phyloP scores from a whole-genome alignment of 2,888 invertebrate species.

The Glaucopsyche alexis region DNA sequence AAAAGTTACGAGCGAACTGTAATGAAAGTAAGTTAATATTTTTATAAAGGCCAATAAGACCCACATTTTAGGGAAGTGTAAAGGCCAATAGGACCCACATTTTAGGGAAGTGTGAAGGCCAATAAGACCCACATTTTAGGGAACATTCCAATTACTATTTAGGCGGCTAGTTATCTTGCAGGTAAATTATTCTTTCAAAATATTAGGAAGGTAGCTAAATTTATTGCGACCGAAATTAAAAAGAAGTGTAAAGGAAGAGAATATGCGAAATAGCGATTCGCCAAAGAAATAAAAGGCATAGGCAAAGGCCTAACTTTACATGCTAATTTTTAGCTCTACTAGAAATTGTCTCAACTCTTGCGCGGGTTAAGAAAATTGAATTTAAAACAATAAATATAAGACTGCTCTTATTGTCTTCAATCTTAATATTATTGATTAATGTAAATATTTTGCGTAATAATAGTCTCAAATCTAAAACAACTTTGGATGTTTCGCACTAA shows the following conservation, averaged over 20 bases:
- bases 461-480: not conserved
- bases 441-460: not conserved
- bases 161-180: not conserved
- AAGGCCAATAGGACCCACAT: too few species aligned
- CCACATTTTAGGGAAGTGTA: too few species aligned
- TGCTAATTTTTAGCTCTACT: too few species aligned
- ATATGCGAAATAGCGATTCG: not conserved
- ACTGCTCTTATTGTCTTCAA: slow-evolving; percentile 9
- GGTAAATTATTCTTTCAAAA: not conserved
- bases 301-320: not conserved
- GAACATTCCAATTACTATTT: not conserved
- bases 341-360: not conserved
- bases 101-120: too few species aligned
- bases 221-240: not conserved
- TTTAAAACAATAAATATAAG: slow-evolving; percentile 20
- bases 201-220: not conserved
- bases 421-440: slow-evolving; percentile 5
- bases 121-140: not conserved
- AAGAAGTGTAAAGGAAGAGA: not conserved
- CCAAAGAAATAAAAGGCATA: not conserved
- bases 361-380: not conserved
- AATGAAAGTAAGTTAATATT: not conserved
- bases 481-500: not conserved
- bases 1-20: not conserved
- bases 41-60: too few species aligned